phyloP scores from a whole-genome alignment of 1,140 invertebrate species.

The Hyphantria cunea region DNA sequence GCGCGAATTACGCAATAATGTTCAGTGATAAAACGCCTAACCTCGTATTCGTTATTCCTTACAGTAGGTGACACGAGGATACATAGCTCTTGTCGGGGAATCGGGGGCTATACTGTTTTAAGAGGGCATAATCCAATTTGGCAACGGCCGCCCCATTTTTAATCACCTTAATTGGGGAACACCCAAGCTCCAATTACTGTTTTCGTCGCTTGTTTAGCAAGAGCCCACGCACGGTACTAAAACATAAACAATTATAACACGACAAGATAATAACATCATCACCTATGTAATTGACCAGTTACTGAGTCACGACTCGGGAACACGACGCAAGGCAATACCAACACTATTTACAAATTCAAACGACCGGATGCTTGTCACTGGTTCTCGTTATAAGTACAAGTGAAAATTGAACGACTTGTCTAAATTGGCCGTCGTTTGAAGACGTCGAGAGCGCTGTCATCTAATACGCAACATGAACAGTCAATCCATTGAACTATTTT shows the following conservation, averaged over 20 bases:
- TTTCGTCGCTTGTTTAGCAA: conserved; percentile 37
- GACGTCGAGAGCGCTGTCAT: conserved; percentile 34
- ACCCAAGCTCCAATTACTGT: conserved; percentile 41
- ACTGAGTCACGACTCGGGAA: conserved; percentile 33
- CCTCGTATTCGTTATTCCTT: conserved; percentile 33
- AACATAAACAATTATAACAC: conserved; percentile 33
- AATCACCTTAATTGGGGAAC: conserved; percentile 51
- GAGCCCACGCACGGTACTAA: conserved; percentile 24
- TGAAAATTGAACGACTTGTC: conserved; percentile 37
- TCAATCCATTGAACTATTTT: conserved; percentile 27
- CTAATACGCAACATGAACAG: conserved; percentile 35
- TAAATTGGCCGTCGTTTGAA: conserved; percentile 39
- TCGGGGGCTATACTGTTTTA: conserved; percentile 36
- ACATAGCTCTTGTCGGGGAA: conserved; percentile 25
- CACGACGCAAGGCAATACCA: conserved; percentile 20
- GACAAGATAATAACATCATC: conserved; percentile 31
- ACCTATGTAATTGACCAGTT: conserved; percentile 28
- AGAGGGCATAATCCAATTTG: conserved; percentile 47
- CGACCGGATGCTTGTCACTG: conserved; percentile 36
- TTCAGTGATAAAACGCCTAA: conserved; percentile 47
- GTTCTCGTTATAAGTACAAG: conserved; percentile 26
- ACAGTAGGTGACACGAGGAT: conserved; percentile 45
- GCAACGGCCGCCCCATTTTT: conserved; percentile 38
- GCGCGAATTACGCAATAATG: conserved; percentile 52
- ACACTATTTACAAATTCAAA: conserved; percentile 30